A percentile compares a stretch with the other conserved stretches of the same genome.
These are phyloP conservation scores for Coelopa pilipes DNA, from an alignment of 2,888 invertebrate genomes.

Conservation along the genomic window DNA sequence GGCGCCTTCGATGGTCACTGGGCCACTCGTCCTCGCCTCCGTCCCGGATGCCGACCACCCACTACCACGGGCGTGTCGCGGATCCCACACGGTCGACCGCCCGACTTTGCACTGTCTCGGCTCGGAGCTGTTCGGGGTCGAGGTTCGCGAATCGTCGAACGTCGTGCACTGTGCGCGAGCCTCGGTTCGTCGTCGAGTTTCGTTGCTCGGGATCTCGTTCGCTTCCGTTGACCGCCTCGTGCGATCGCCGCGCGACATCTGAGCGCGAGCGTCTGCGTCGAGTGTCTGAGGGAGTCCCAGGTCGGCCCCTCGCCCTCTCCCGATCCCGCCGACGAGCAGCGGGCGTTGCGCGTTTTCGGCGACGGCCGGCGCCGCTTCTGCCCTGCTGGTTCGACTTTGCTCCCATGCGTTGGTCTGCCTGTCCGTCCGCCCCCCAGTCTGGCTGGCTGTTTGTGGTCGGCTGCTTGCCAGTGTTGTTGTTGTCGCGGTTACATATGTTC, in stretches of 20 bases:
- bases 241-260: constrained; percentile 25
- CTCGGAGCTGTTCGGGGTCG: no score
- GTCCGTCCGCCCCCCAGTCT: not conserved
- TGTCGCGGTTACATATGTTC: constrained; percentile 10
- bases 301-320: not conserved
- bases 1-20: no score
- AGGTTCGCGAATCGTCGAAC: no score
- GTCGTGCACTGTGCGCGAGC: not conserved
- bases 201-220: not conserved
- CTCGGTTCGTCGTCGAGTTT: not conserved
- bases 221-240: constrained; percentile 28
- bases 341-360: not conserved
- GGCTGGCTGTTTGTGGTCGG: not conserved
- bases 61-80: no score
- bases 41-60: no score
- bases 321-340: not conserved
- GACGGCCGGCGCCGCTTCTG: not conserved
- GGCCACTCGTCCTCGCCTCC: no score
- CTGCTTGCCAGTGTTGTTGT: not conserved
- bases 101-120: no score
- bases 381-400: not conserved
- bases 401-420: not conserved
- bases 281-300: not conserved
- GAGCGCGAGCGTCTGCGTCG: constrained; percentile 1
- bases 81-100: no score